Base-by-base conservation (phyloP, 2,797 vertebrate species). In the Amphiprion clarkii region DNA sequence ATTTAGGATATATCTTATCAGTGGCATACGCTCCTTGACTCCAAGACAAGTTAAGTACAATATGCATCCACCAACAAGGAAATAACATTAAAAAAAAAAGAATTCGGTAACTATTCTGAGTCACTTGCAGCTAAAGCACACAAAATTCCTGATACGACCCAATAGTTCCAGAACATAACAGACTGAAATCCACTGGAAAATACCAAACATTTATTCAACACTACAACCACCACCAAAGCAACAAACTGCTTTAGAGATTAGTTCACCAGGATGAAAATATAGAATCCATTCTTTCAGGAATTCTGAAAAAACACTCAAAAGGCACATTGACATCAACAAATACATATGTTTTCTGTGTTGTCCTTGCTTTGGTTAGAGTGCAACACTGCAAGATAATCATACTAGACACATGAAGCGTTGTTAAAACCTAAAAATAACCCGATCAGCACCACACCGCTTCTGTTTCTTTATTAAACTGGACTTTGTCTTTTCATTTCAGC, bases 1-100 rank as follows among this genome's bases (percentile, higher is more conserved):
- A 74, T 78, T 81, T 49, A 69, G 39, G 62, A 19, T 60, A 19
- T 29, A 78, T 76, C 73, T 81, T 29, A 74, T 85, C 67, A 56
- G 39, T 40, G 57, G 67, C 57, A 76, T 39, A 44, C 46, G 48
- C 40, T 59, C 36, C 44, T 79, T 81, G 67, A 52, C 46, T 53
- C 23, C 29, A 16, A 73, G 53, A 74, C 7, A 44, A 33, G 31
- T 55, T 44, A 33, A 59, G 33, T 21, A 65, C 36, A 67, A 29
- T 56, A 74, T 60, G 14, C 25, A 72, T 67, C 63, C 19, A 71
- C 69, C 54, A 52, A 74, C 12, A 52, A 49, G 48, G 44, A 59
- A 29, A 56, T 23, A 53, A 19, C 40, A 46, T 57, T 29, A 58
- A 73, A 76, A 60, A 27, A 57, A 27, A 27, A 27, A 23, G 23